Conservation (phyloP, 2,113 vertebrate species). For the Electrona antarctica region DNA sequence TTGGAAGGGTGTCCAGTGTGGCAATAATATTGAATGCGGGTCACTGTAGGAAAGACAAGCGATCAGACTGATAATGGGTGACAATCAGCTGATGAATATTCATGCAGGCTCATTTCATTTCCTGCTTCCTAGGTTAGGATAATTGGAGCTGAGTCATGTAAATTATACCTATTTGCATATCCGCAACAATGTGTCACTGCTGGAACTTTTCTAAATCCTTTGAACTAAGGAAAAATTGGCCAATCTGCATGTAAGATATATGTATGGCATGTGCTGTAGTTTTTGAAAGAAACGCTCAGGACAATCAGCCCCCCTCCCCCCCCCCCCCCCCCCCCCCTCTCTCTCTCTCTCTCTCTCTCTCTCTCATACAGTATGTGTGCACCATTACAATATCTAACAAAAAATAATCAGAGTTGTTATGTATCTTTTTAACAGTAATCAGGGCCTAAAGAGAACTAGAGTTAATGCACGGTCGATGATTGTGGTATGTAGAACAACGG, state of each 20-base stretch:
- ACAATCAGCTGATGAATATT: slow-evolving; percentile 26
- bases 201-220: slow-evolving; percentile 5
- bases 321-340: too few relatives aligned
- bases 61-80: slow-evolving; percentile 9
- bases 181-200: slow-evolving; percentile 13
- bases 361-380: too few relatives aligned
- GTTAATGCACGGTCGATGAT: too few relatives aligned
- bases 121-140: slow-evolving; percentile 9
- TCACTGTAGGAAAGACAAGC: neutral
- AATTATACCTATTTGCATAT: slow-evolving; percentile 24
- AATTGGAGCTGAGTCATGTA: slow-evolving; percentile 40
- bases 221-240: neutral
- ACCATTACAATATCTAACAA: too few relatives aligned
- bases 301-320: too few relatives aligned
- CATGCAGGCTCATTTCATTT: slow-evolving; percentile 4
- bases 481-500: too few relatives aligned
- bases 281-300: neutral
- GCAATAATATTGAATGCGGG: neutral
- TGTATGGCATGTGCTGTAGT: neutral
- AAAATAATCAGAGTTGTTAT: too few relatives aligned
- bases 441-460: too few relatives aligned
- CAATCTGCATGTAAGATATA: neutral
- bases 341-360: too few relatives aligned
- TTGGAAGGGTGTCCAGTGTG: neutral
- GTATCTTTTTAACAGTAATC: too few relatives aligned